phyloP scores from a whole-genome alignment of 2,888 invertebrate genomes.

The Bombyx huttoni region DNA sequence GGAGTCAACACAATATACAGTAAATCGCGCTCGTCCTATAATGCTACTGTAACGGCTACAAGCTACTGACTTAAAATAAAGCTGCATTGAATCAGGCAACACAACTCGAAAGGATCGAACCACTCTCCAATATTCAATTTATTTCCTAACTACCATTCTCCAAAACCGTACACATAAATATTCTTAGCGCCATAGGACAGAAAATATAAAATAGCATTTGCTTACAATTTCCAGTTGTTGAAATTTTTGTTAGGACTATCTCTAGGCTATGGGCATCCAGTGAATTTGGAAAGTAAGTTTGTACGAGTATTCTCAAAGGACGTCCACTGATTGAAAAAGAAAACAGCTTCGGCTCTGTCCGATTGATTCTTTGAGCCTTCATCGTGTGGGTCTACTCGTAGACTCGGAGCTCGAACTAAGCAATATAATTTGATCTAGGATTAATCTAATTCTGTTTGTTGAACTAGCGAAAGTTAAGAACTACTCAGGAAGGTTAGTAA shows the following conservation, averaged over 20 bases:
- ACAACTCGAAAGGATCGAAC: slow-evolving; percentile 33
- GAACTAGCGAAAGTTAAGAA: too few relatives aligned
- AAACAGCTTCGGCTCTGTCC: slow-evolving; percentile 59
- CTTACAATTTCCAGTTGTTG: not conserved
- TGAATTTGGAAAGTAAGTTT: slow-evolving; percentile 28
- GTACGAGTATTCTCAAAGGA: slow-evolving; percentile 38
- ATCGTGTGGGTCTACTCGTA: slow-evolving; percentile 40
- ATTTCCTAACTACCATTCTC: slow-evolving; percentile 51
- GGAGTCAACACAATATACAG: slow-evolving; percentile 6
- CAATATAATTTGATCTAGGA: slow-evolving; percentile 6
- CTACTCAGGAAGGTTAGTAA: too few relatives aligned
- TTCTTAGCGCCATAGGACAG: slow-evolving; percentile 20
- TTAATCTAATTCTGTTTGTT: not conserved
- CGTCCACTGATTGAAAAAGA: slow-evolving; percentile 63
- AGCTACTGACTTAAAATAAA: slow-evolving; percentile 42
- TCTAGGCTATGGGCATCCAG: slow-evolving; percentile 25
- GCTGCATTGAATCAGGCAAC: slow-evolving; percentile 40
- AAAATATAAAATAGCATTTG: not conserved
- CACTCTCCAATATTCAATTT: slow-evolving; percentile 55
- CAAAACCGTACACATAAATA: slow-evolving; percentile 17
- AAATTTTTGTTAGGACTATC: not conserved
- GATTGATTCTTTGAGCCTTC: slow-evolving; percentile 58
- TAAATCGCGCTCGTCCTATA: slow-evolving; percentile 24
- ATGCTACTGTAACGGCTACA: slow-evolving; percentile 36
- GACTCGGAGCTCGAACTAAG: slow-evolving; percentile 10